Evolutionary conservation across 1,140 invertebrate genomes (phyloP).

Genomic region (Lordiphosa clarofinis): DNA sequence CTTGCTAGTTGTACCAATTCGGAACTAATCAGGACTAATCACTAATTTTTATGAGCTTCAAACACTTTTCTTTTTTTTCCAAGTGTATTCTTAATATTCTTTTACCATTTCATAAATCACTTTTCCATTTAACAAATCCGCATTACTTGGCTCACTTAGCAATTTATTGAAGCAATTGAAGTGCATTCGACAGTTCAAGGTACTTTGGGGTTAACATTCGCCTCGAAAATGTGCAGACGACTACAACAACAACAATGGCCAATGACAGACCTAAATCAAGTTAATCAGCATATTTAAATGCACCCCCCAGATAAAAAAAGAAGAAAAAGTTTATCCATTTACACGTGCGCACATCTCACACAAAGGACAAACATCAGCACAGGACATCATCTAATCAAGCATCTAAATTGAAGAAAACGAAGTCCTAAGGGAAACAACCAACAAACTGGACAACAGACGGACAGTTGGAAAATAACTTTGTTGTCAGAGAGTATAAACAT

Average conservation of each 20-base stretch:
- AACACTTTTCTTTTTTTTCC: too few relatives aligned
- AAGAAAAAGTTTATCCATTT: slow-evolving; percentile 12
- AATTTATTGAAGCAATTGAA: slow-evolving; percentile 29
- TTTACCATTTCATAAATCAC: slow-evolving; percentile 3
- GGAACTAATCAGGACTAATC: too few relatives aligned
- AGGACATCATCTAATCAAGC: slow-evolving; percentile 7
- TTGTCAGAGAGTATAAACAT: too few relatives aligned
- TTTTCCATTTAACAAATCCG: slow-evolving; percentile 14
- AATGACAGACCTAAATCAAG: slow-evolving; percentile 39
- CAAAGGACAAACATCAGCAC: slow-evolving; percentile 12
- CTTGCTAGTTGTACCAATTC: too few relatives aligned
- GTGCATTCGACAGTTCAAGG: slow-evolving; percentile 39
- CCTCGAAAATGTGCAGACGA: slow-evolving; percentile 3
- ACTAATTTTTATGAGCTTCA: too few relatives aligned
- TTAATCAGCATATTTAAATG: slow-evolving; percentile 64
- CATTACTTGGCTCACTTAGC: slow-evolving; percentile 37
- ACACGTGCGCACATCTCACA: slow-evolving; percentile 12
- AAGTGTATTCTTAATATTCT: not conserved
- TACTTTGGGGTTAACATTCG: slow-evolving; percentile 6
- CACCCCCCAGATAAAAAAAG: slow-evolving; percentile 20
- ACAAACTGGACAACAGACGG: too few relatives aligned
- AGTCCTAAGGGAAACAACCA: too few relatives aligned
- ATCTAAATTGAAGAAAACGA: not conserved
- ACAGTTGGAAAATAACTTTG: too few relatives aligned
- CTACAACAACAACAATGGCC: slow-evolving; percentile 12